Evolutionary conservation across 2,888 invertebrate species (phyloP), one percentile per base, ranked within the genome.

Genomic region (Autographa pulchrina): DNA sequence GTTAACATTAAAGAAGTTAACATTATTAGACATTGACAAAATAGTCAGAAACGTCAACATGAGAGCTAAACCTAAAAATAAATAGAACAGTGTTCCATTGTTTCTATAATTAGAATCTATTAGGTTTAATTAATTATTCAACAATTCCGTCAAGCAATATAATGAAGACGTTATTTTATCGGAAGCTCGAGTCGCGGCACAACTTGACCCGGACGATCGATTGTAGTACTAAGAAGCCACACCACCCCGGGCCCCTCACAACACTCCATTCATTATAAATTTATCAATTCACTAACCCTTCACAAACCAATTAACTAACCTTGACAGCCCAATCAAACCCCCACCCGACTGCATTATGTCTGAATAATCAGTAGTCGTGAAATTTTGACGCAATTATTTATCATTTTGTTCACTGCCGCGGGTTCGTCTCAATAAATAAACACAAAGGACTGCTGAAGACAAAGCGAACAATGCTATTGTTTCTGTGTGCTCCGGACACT

Each of bases 371-470:
- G 72, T 80, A 64, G 77, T 68, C 73, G 76, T 75, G 63, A 70
- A 76, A 74, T 74, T 76, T 74, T 73, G 74, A 76, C 74, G 78
- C 74, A 78, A 85, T 85, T 82, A 84, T 86, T 86, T 78, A 84
- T 84, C 78, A 81, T 81, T 80, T 77, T 79, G 79, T 79, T 78
- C 77, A 68, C 75, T 82, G 83, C 83, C 85, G 85, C 84, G 83
- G 83, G 80, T 82, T 78, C 85, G 84, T 85, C 85, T 88, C 87
- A 89, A 90, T 92, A 92, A 91, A 92, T 90, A 92, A 86, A 86
- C 87, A 91, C 90, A 92, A 92, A 90, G 91, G 89, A 85, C 81
- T 78, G 64, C 67, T 62, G 80, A 85, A 89, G 88, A 92, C 92
- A 92, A 92, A 88, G 89, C 82, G 74, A 85, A 87, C 87, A 89